phyloP scores from a whole-genome alignment of 2,888 invertebrate species.

The Drosophila trichaetosa region DNA sequence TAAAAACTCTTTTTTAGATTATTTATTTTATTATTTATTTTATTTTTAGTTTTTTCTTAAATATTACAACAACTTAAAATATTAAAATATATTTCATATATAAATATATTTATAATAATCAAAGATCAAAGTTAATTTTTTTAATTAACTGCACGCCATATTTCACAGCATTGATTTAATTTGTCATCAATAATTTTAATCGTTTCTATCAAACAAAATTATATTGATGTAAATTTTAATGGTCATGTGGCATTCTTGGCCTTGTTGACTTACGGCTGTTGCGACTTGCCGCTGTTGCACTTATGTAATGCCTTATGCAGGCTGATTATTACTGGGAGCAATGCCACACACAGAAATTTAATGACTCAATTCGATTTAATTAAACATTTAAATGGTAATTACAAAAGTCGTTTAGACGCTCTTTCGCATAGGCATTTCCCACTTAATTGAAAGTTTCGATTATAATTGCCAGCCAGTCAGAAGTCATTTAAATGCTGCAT shows the following conservation, averaged over 20 bases:
- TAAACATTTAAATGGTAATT: constrained; percentile 69
- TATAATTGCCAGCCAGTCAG: constrained; percentile 56
- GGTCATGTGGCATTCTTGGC: constrained; percentile 15
- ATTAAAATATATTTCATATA: too few species aligned
- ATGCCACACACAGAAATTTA: constrained; percentile 48
- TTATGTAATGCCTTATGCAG: constrained; percentile 26
- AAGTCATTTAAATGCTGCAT: constrained; percentile 68
- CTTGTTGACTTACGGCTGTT: constrained; percentile 6
- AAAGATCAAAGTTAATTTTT: background rate
- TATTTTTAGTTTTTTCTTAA: background rate
- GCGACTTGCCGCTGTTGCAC: constrained; percentile 7
- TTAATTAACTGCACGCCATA: background rate
- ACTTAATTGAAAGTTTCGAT: constrained; percentile 68
- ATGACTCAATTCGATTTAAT: constrained; percentile 76
- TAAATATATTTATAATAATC: background rate
- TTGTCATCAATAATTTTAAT: background rate
- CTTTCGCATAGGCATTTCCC: constrained; percentile 38
- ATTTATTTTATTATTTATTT: background rate
- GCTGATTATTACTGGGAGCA: constrained; percentile 14
- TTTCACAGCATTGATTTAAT: background rate
- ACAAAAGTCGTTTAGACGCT: constrained; percentile 66
- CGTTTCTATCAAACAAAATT: background rate
- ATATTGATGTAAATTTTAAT: constrained; percentile 9
- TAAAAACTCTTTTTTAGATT: background rate
- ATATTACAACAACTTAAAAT: background rate